phyloP scores from a whole-genome alignment of 2,113 vertebrate genomes.

The Willisornis vidua region DNA sequence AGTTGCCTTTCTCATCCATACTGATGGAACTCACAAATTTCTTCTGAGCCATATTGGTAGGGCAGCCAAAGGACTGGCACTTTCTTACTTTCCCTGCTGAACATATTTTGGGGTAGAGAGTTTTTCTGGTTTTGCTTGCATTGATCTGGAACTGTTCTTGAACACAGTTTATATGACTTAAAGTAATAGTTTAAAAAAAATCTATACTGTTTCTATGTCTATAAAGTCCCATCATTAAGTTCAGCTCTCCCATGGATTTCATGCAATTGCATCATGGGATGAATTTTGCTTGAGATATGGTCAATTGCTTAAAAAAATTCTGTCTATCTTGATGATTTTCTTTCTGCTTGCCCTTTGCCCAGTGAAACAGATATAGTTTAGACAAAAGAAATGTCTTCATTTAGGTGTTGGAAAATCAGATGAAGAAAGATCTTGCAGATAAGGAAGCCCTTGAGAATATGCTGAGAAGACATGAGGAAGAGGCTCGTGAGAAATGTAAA shows the following conservation, averaged over 20 bases:
- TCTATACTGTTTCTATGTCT: not conserved
- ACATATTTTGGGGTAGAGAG: not conserved
- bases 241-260: not conserved
- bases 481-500: slow-evolving; percentile 91
- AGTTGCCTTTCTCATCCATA: not conserved
- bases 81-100: not conserved
- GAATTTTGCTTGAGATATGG: slow-evolving; percentile 8
- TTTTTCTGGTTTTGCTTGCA: not conserved
- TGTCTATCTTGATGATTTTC: not conserved
- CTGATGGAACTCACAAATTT: not conserved
- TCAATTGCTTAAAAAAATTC: not conserved
- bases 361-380: slow-evolving; percentile 27
- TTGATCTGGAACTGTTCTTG: not conserved
- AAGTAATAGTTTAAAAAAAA: not conserved
- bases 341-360: slow-evolving; percentile 37
- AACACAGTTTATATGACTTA: not conserved
- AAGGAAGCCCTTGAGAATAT: slow-evolving; percentile 93
- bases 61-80: not conserved
- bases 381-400: slow-evolving; percentile 54
- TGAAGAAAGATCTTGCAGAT: slow-evolving; percentile 95
- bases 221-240: not conserved
- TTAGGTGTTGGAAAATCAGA: slow-evolving; percentile 94
- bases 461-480: slow-evolving; percentile 92
- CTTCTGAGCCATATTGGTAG: not conserved
- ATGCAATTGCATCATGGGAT: not conserved